These are phyloP conservation scores for Microtus californicus DNA, from an alignment of 2,797 vertebrate species.

Conservation along the genomic window DNA sequence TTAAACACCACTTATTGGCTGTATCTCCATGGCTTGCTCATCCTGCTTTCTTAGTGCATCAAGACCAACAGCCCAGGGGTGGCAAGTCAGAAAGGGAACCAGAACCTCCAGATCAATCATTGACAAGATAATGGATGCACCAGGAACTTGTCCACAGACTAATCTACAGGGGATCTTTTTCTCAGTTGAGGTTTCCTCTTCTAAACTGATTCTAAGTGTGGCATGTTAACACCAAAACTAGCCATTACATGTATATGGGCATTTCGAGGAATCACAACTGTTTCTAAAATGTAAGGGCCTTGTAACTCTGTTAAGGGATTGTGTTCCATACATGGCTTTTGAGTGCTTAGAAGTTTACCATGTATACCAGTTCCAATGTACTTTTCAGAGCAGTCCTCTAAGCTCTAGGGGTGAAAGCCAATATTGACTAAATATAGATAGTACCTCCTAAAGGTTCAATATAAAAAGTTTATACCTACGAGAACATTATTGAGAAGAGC, in stretches of 20 bases:
- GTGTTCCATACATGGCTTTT: not conserved
- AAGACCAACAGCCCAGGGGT: not conserved
- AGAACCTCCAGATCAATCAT: not conserved
- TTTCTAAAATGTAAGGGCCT: not conserved
- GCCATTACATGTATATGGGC: not conserved
- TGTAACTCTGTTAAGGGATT: not conserved
- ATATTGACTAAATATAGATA: not conserved
- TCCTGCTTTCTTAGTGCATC: not conserved
- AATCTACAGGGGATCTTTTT: not conserved
- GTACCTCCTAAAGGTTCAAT: not conserved
- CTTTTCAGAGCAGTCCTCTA: not conserved
- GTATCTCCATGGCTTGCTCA: not conserved
- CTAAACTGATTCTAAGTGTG: not conserved
- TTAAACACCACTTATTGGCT: not conserved
- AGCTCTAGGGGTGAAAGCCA: fast-evolving
- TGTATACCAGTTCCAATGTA: not conserved
- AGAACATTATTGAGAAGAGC: not conserved
- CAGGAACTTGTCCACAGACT: not conserved
- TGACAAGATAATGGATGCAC: too few species aligned
- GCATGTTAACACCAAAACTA: not conserved
- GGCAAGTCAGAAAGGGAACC: not conserved
- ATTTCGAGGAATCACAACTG: not conserved
- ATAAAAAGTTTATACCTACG: not conserved
- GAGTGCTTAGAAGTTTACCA: not conserved
- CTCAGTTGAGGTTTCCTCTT: not conserved